A percentile compares a stretch with the other conserved stretches of the same genome.
Conservation (phyloP, 2,888 invertebrate genomes). For the Entomobrya multifasciata region DNA sequence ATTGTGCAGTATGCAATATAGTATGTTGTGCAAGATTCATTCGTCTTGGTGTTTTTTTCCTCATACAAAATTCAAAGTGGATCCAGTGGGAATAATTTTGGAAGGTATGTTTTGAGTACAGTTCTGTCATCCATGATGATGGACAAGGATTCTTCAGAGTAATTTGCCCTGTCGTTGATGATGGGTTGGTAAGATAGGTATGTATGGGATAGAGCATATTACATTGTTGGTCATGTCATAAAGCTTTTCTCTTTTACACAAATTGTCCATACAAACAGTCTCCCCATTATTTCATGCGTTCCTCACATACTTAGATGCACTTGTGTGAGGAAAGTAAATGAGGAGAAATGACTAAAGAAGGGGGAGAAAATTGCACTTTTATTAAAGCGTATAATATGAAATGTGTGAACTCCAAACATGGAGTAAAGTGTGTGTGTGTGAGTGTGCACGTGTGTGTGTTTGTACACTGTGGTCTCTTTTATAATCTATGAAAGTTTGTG, state of each 20-base stretch:
- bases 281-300: constrained; percentile 21
- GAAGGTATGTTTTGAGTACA: constrained; percentile 59
- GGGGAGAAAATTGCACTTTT: constrained; percentile 41
- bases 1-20: too few species aligned
- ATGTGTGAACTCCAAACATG: background rate
- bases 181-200: background rate
- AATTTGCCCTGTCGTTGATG: constrained; percentile 64
- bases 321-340: background rate
- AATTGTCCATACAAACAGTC: background rate
- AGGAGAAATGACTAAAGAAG: constrained; percentile 6
- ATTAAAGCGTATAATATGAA: constrained; percentile 10
- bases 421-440: too few species aligned
- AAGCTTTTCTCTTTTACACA: background rate
- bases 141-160: constrained; percentile 61
- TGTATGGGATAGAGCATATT: constrained; percentile 10
- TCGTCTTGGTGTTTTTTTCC: background rate
- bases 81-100: constrained; percentile 64
- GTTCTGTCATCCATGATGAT: constrained; percentile 70
- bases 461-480: background rate
- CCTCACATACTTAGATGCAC: background rate
- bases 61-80: constrained; percentile 48
- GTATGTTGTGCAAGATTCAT: too few species aligned
- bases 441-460: constrained; percentile 3
- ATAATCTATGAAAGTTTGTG: too few species aligned
- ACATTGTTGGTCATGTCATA: constrained; percentile 32